phyloP scores from a whole-genome alignment of 92 coral and sea anemone species.

The Plumapathes pennacea region DNA sequence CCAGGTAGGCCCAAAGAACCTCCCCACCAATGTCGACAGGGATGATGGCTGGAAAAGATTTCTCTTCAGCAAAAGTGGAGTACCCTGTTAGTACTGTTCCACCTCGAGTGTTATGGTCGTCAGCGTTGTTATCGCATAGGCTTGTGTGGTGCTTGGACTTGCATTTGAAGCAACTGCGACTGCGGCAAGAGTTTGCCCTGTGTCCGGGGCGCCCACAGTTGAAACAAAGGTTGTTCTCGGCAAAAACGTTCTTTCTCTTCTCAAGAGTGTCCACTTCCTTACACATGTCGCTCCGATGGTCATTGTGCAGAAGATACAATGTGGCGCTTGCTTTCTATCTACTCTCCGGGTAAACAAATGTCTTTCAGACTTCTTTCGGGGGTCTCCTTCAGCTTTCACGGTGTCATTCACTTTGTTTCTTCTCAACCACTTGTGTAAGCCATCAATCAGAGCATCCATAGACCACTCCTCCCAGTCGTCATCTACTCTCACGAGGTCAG shows the following conservation, averaged over 20 bases:
- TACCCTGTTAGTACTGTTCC: neutral
- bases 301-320: conserved; percentile 5
- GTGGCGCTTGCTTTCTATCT: neutral
- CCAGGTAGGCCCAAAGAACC: conserved; percentile 26
- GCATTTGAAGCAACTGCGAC: conserved; percentile 44
- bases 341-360: conserved; percentile 19
- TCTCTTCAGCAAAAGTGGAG: conserved; percentile 4
- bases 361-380: conserved; percentile 4
- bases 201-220: conserved; percentile 55
- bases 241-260: conserved; percentile 21
- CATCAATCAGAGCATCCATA: conserved; percentile 33
- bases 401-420: conserved; percentile 18
- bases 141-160: conserved; percentile 48
- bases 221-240: conserved; percentile 45
- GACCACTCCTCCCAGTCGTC: conserved; percentile 59
- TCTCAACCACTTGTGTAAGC: conserved; percentile 32
- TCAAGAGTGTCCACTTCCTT: neutral
- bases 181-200: conserved; percentile 39
- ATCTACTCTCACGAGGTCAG: conserved; percentile 58
- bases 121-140: conserved; percentile 27
- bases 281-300: conserved; percentile 7
- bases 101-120: neutral
- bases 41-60: conserved; percentile 27
- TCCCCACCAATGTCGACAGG: conserved; percentile 5
- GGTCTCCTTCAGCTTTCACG: no score